These are phyloP conservation scores for Thamnophis elegans DNA, from an alignment of 2,797 vertebrate species.

Conservation along the genomic window DNA sequence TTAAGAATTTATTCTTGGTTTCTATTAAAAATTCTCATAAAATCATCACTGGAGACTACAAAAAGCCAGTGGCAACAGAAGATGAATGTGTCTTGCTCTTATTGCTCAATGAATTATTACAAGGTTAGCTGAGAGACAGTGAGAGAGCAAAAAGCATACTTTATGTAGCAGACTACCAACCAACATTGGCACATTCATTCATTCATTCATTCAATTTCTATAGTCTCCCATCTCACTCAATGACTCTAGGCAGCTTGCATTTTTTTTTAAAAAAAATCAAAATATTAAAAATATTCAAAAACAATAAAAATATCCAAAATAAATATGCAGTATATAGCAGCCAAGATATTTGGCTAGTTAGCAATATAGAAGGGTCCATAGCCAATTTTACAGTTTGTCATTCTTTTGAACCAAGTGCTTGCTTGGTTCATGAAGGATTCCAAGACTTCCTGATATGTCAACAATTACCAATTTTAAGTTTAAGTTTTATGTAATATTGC, in stretches of 20 bases:
- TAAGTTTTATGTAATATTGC: neutral
- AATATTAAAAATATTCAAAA: neutral
- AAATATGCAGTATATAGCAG: neutral
- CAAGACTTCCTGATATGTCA: neutral
- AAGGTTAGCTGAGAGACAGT: neutral
- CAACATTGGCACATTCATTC: neutral
- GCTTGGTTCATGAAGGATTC: neutral
- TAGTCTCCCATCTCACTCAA: neutral
- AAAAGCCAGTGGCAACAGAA: neutral
- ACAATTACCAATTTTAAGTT: neutral
- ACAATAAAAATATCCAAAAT: neutral
- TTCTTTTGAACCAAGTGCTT: neutral
- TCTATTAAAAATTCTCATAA: neutral
- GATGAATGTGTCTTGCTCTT: neutral
- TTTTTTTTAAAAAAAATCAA: neutral
- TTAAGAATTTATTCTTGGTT: neutral
- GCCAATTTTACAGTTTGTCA: neutral
- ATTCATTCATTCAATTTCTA: neutral
- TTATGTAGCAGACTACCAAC: neutral
- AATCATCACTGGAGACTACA: rapidly evolving
- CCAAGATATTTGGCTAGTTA: neutral
- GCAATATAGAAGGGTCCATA: neutral
- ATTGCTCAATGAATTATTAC: neutral
- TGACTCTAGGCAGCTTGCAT: neutral
- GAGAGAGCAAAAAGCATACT: neutral